Conservation (phyloP, 2,797 vertebrate genomes). For the Coregonus ussuriensis region DNA sequence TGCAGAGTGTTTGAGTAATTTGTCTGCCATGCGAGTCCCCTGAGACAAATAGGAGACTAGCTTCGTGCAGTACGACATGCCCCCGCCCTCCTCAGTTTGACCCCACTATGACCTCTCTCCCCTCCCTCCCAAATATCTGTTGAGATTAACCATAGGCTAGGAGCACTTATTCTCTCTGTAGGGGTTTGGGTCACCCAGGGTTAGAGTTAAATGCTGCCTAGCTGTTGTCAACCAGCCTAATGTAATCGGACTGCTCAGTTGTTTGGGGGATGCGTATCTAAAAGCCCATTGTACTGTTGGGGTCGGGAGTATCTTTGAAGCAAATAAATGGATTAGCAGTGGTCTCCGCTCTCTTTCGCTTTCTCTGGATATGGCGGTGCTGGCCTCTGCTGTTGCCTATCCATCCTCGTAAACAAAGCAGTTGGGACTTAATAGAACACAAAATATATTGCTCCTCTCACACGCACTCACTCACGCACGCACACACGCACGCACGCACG, state of each 20-base stretch:
- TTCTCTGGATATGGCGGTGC: neutral
- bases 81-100: neutral
- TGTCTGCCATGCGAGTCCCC: neutral
- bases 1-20: too few relatives aligned
- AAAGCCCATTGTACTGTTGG: neutral
- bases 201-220: too few relatives aligned
- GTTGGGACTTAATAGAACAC: too few relatives aligned
- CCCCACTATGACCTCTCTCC: slow-evolving; percentile 15
- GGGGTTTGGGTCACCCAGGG: too few relatives aligned
- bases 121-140: neutral
- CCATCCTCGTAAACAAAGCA: neutral
- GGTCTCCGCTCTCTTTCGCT: neutral
- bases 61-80: neutral
- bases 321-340: neutral
- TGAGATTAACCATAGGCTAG: neutral
- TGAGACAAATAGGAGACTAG: neutral
- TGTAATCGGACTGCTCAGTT: neutral
- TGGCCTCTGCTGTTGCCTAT: neutral
- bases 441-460: too few relatives aligned
- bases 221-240: too few relatives aligned
- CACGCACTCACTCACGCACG: too few relatives aligned
- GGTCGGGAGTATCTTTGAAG: neutral
- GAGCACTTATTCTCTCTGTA: neutral
- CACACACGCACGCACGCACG: slow-evolving; percentile 3
- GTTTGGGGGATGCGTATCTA: neutral